phyloP scores from a whole-genome alignment of 2,113 vertebrate genomes.

The Phylloscopus whistleri region DNA sequence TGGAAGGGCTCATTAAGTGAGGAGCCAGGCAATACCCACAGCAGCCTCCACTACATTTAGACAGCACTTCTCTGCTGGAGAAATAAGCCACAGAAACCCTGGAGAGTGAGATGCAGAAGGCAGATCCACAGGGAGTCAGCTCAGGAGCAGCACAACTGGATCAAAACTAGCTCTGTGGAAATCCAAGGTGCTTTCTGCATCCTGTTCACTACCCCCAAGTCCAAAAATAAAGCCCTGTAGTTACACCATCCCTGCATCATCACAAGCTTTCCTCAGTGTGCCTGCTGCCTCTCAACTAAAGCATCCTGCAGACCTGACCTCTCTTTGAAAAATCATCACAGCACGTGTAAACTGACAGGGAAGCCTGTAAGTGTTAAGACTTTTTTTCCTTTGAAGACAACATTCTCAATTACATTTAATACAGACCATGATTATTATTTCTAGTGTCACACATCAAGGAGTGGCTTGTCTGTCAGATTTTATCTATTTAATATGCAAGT shows the following conservation, averaged over 20 bases:
- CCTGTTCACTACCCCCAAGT: not conserved
- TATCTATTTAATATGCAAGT: not conserved
- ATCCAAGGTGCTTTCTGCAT: not conserved
- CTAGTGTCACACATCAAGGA: not conserved
- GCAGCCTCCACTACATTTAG: not conserved
- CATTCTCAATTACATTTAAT: not conserved
- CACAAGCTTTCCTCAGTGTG: not conserved
- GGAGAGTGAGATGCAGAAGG: not conserved
- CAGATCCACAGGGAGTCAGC: not conserved
- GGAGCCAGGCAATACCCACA: not conserved
- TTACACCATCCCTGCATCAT: not conserved
- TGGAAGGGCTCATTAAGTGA: not conserved
- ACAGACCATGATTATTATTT: not conserved
- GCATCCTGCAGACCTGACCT: not conserved
- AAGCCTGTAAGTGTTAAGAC: not conserved
- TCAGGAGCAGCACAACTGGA: not conserved
- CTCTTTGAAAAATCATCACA: not conserved
- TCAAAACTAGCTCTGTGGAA: not conserved
- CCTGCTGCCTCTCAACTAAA: not conserved
- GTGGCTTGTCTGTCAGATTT: not conserved
- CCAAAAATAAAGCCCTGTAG: not conserved
- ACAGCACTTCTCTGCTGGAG: not conserved
- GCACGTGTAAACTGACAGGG: not conserved
- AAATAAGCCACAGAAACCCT: not conserved
- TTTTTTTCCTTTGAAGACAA: not conserved